phyloP scores from a whole-genome alignment of 2,797 vertebrate species.

The Distichodus sexfasciatus region DNA sequence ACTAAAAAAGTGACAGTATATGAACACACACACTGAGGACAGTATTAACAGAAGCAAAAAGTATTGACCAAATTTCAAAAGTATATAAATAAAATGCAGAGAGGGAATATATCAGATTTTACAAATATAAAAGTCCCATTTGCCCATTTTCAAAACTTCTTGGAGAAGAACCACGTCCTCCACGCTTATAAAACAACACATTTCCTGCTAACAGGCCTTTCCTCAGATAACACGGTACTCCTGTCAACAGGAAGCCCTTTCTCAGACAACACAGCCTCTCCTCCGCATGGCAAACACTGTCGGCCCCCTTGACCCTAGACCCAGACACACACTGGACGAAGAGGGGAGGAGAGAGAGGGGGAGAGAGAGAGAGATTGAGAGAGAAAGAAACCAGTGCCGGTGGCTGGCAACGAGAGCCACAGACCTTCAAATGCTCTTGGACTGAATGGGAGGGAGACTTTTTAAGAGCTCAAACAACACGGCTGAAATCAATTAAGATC shows the following conservation, averaged over 20 bases:
- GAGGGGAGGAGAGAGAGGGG: neutral
- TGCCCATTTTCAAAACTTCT: no score
- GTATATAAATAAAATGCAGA: no score
- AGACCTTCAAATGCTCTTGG: conserved; percentile 56
- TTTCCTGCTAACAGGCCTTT: conserved; percentile 72
- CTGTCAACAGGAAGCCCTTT: conserved; percentile 75
- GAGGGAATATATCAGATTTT: no score
- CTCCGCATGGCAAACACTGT: conserved; percentile 16
- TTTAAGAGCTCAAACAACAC: conserved; percentile 45
- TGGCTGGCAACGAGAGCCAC: neutral
- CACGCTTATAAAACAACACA: conserved; percentile 70
- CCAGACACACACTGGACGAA: neutral
- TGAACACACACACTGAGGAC: no score
- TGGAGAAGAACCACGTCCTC: conserved; percentile 67
- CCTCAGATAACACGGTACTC: conserved; percentile 71
- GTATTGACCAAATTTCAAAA: no score
- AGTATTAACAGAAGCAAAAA: no score
- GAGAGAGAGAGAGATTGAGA: neutral
- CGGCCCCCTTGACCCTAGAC: conserved; percentile 28
- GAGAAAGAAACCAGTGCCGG: no score
- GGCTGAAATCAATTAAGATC: conserved; percentile 54
- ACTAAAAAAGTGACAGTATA: no score
- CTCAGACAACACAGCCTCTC: conserved; percentile 52
- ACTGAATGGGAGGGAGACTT: conserved; percentile 23
- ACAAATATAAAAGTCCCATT: no score